Evolutionary conservation across 2,797 vertebrate genomes (phyloP).

Genomic region (Sitta carolinensis): DNA sequence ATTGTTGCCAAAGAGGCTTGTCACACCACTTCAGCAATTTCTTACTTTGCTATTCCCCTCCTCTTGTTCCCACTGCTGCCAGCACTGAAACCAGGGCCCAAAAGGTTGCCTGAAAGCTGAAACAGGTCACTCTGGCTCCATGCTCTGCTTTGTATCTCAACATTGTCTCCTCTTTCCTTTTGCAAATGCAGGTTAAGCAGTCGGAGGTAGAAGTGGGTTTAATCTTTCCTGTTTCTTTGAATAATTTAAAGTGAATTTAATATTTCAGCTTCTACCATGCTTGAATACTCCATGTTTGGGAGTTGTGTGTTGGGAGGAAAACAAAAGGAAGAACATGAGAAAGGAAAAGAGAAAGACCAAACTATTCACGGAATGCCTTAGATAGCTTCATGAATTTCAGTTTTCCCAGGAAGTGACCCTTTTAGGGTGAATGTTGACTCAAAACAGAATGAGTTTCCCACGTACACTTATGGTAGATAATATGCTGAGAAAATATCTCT

Average conservation of each 20-base stretch:
- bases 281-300: background rate
- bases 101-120: background rate
- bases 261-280: background rate
- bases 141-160: background rate
- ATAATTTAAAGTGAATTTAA: background rate
- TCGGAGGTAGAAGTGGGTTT: background rate
- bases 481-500: background rate
- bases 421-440: background rate
- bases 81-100: background rate
- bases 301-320: background rate
- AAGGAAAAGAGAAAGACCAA: background rate
- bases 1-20: background rate
- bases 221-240: background rate
- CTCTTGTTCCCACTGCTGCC: background rate
- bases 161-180: background rate
- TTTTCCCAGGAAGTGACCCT: background rate
- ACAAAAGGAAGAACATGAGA: background rate
- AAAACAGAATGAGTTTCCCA: background rate
- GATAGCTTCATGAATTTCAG: background rate
- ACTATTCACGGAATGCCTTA: background rate
- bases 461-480: background rate
- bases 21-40: background rate
- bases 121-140: background rate
- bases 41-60: background rate
- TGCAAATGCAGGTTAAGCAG: background rate